Evolutionary conservation across 2,888 invertebrate species (phyloP).

Genomic region (Morpho helenor): DNA sequence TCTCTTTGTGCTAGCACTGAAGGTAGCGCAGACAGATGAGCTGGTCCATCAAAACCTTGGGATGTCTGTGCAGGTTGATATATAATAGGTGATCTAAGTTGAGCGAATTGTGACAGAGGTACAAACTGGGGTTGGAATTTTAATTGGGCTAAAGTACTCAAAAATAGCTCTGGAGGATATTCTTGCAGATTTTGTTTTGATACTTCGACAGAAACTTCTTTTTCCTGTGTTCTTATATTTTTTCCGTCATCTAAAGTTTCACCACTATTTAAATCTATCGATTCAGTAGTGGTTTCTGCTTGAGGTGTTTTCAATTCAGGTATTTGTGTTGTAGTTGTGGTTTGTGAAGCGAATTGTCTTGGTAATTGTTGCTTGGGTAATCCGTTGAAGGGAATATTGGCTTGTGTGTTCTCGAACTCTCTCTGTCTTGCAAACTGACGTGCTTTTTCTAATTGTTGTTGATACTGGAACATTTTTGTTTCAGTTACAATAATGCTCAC

Average conservation of each 20-base stretch:
- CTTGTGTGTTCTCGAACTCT: conserved; percentile 41
- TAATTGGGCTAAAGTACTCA: conserved; percentile 58
- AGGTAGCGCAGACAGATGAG: conserved; percentile 61
- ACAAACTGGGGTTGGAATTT: conserved; percentile 55
- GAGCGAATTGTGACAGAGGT: conserved; percentile 48
- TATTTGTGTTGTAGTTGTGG: conserved; percentile 39
- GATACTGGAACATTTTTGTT: conserved; percentile 41
- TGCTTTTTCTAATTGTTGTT: conserved; percentile 58
- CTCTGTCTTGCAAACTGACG: conserved; percentile 57
- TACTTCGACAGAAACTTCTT: conserved; percentile 59
- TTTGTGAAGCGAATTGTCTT: conserved; percentile 47
- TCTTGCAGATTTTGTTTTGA: conserved; percentile 63
- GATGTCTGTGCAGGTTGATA: conserved; percentile 38
- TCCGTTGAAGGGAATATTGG: conserved; percentile 36
- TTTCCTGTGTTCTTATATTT: conserved; percentile 35
- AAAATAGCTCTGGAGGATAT: conserved; percentile 60
- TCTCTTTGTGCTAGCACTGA: conserved; percentile 60
- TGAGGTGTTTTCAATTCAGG: conserved; percentile 34
- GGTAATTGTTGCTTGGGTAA: conserved; percentile 46
- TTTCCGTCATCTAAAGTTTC: conserved; percentile 43
- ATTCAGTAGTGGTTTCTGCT: conserved; percentile 47
- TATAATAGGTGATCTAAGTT: conserved; percentile 46
- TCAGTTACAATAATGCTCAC: neutral
- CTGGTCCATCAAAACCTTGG: conserved; percentile 56
- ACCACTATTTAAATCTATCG: conserved; percentile 45